phyloP scores from a whole-genome alignment of 2,113 vertebrate species.

The Passer montanus region DNA sequence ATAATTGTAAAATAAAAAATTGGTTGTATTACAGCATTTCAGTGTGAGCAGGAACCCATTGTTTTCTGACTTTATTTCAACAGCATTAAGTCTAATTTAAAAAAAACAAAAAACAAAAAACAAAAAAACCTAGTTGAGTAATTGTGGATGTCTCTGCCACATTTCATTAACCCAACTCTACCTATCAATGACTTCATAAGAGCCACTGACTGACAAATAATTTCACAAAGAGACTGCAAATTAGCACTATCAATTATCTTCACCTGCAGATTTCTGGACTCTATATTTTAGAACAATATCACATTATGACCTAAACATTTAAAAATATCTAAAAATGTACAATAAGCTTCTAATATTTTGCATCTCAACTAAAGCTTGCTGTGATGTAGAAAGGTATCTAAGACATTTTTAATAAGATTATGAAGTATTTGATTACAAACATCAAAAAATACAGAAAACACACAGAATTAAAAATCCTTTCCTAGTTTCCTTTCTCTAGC shows the following conservation, averaged over 20 bases:
- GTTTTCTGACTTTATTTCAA: constrained; percentile 8
- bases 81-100: not conserved
- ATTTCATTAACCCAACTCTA: not conserved
- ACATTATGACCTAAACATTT: not conserved
- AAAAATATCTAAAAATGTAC: not conserved
- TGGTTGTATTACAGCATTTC: constrained; percentile 7
- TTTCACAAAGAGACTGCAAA: not conserved
- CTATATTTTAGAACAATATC: not conserved
- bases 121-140: not conserved
- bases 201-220: not conserved
- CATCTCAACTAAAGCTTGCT: not conserved
- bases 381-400: not conserved
- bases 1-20: constrained; percentile 49
- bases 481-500: not conserved
- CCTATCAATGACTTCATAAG: not conserved
- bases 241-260: not conserved
- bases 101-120: not conserved
- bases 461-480: not conserved
- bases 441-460: not conserved
- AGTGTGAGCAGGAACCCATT: not conserved
- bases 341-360: not conserved
- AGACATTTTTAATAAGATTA: not conserved
- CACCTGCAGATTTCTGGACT: not conserved
- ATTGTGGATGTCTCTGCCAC: not conserved
- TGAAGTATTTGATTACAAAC: not conserved